These are phyloP conservation scores for Hemicordylus capensis DNA, from an alignment of 2,113 vertebrate species.

Conservation along the genomic window DNA sequence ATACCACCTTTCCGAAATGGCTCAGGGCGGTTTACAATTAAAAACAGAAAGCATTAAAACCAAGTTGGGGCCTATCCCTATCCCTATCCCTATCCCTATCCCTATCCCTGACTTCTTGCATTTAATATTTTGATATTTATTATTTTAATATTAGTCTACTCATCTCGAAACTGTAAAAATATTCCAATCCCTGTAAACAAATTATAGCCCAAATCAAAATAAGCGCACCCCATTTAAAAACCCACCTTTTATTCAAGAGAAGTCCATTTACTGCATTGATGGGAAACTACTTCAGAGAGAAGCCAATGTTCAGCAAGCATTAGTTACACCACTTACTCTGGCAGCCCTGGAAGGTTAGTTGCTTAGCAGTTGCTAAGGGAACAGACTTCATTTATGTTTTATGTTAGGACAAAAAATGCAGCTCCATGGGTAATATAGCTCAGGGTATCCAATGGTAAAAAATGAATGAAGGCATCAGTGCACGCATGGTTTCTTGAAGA, in stretches of 20 bases:
- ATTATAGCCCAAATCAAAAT: slow-evolving; percentile 48
- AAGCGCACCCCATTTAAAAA: slow-evolving; percentile 57
- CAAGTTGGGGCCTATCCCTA: too few relatives aligned
- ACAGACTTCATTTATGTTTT: slow-evolving; percentile 47
- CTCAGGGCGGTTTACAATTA: too few relatives aligned
- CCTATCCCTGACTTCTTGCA: slow-evolving; percentile 34
- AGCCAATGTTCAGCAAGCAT: slow-evolving; percentile 28
- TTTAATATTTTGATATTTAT: slow-evolving; percentile 30
- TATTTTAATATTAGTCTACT: slow-evolving; percentile 7
- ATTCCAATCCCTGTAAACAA: slow-evolving; percentile 43
- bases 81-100: too few relatives aligned
- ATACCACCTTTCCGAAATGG: too few relatives aligned
- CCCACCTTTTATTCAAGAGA: slow-evolving; percentile 39
- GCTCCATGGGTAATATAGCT: not conserved
- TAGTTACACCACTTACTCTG: slow-evolving; percentile 50
- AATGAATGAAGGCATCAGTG: not conserved
- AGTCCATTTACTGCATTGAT: slow-evolving; percentile 37
- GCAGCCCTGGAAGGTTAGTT: slow-evolving; percentile 26
- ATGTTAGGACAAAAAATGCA: slow-evolving; percentile 18
- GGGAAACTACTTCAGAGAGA: slow-evolving; percentile 50
- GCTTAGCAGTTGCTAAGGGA: slow-evolving; percentile 54
- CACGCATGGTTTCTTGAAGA: not conserved
- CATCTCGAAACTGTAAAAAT: slow-evolving; percentile 20
- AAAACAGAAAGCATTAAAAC: too few relatives aligned
- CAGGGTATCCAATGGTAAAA: slow-evolving; percentile 15